Evolutionary conservation across 2,888 invertebrate genomes (phyloP).

Genomic region (Diaperis boleti): DNA sequence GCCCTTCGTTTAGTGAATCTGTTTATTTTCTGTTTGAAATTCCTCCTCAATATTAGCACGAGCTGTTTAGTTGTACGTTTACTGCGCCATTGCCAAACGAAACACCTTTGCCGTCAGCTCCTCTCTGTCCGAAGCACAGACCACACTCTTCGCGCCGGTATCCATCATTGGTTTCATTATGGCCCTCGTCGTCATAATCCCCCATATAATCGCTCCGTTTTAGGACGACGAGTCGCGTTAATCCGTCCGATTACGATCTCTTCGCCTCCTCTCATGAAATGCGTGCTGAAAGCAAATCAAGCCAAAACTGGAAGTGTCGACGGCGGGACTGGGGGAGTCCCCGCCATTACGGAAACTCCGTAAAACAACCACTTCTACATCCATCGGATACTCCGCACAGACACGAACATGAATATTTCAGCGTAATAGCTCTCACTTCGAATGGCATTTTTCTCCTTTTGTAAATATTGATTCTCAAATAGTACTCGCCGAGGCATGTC

Average conservation of each 20-base stretch:
- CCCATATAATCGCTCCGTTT: conserved; percentile 20
- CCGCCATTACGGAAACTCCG: conserved; percentile 55
- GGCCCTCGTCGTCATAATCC: conserved; percentile 16
- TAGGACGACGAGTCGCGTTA: conserved; percentile 23
- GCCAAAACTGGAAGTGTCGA: conserved; percentile 48
- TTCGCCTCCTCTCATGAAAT: conserved; percentile 43
- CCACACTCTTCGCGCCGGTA: no score
- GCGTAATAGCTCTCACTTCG: conserved; percentile 56
- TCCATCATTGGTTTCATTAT: conserved; percentile 23
- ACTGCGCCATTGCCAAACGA: no score
- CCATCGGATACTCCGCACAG: conserved; percentile 58
- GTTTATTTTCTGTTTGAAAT: no score
- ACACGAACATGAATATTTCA: conserved; percentile 64
- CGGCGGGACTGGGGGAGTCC: conserved; percentile 40
- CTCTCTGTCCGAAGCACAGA: no score
- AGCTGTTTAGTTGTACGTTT: no score
- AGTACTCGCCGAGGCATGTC: conserved; percentile 50
- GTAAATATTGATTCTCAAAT: conserved; percentile 59
- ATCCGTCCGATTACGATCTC: conserved; percentile 14
- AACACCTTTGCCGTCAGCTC: no score
- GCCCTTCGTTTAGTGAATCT: no score
- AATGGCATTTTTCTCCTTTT: conserved; percentile 55
- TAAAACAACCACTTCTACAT: conserved; percentile 60
- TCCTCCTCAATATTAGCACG: no score
- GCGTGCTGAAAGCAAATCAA: conserved; percentile 54